A percentile compares a stretch with the other conserved stretches of the same genome.
phyloP scores from a whole-genome alignment of 2,888 invertebrate genomes.

The Aphodius granarius region DNA sequence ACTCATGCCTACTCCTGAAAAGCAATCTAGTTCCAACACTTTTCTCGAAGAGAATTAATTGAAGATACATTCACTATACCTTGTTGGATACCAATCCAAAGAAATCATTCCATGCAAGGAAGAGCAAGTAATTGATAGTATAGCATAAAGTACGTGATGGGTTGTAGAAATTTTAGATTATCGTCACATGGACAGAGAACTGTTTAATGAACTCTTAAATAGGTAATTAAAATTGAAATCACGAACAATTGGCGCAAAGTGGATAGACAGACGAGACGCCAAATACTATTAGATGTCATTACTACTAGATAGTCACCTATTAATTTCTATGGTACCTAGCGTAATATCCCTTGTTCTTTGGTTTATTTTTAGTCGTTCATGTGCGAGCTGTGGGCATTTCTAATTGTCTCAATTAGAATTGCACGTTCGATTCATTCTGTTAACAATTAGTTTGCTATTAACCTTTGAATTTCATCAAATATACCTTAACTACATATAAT shows the following conservation, averaged over 20 bases:
- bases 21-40: no score
- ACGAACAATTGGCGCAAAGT: conserved; percentile 26
- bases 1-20: no score
- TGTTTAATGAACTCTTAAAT: conserved; percentile 23
- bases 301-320: conserved; percentile 22
- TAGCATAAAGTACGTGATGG: no score
- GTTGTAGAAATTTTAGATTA: no score
- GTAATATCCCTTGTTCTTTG: background rate
- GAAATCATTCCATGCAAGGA: no score
- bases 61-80: no score
- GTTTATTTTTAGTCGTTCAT: background rate
- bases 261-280: conserved; percentile 28
- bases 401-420: background rate
- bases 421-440: background rate
- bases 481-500: no score
- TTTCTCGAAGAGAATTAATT: no score
- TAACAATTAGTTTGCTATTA: background rate
- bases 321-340: conserved; percentile 16
- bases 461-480: background rate
- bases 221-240: background rate
- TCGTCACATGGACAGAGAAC: background rate
- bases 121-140: no score
- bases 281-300: conserved; percentile 27
- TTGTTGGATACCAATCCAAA: no score
- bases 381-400: background rate